These are phyloP conservation scores for Lampris megalopsis DNA, from an alignment of 2,113 vertebrate species.

Conservation along the genomic window DNA sequence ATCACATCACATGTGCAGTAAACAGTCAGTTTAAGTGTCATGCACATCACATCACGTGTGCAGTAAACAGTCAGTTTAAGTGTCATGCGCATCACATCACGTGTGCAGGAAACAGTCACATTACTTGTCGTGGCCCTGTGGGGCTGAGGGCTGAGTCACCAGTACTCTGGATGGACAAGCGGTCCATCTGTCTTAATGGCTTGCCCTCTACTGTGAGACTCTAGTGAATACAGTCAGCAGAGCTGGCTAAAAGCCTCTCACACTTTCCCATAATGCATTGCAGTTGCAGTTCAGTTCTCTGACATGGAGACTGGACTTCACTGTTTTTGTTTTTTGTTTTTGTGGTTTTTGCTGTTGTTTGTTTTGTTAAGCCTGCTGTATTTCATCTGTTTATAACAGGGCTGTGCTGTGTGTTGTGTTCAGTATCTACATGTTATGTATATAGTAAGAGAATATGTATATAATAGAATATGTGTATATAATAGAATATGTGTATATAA, in stretches of 20 bases:
- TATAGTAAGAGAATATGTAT: too few species aligned
- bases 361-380: background rate
- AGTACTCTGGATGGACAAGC: conserved; percentile 24
- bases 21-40: too few species aligned
- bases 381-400: background rate
- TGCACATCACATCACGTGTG: too few species aligned
- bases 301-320: too few species aligned
- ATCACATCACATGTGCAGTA: too few species aligned
- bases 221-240: conserved; percentile 12
- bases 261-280: background rate
- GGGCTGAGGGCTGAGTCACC: conserved; percentile 47
- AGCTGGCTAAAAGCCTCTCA: conserved; percentile 4
- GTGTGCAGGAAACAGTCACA: too few species aligned
- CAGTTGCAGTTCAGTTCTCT: background rate
- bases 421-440: background rate
- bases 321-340: too few species aligned
- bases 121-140: background rate
- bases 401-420: background rate
- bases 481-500: too few species aligned
- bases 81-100: too few species aligned
- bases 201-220: conserved; percentile 26
- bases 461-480: too few species aligned
- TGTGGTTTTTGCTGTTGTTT: background rate
- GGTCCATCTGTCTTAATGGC: conserved; percentile 6
- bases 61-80: too few species aligned